These are phyloP conservation scores for Romanogobio albipinnatus DNA, from an alignment of 2,113 vertebrate species.

Conservation along the genomic window DNA sequence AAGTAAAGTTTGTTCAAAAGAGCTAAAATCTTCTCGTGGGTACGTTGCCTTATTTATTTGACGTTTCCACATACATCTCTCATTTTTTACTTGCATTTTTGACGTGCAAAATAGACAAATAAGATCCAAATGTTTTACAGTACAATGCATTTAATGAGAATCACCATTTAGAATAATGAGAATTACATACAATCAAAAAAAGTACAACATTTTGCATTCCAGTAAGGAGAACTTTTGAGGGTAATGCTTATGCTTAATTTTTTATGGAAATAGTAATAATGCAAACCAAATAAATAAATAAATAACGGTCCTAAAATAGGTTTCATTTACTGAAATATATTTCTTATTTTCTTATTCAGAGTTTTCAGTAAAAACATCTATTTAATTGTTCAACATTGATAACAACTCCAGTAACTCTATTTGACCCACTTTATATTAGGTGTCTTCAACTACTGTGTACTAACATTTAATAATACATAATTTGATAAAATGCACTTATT, in stretches of 20 bases:
- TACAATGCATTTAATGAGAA: neutral
- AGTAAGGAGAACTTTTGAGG: neutral
- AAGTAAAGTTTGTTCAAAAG: slow-evolving; percentile 29
- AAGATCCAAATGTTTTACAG: neutral
- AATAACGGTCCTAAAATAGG: neutral
- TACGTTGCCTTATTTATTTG: slow-evolving; percentile 5
- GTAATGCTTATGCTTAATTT: neutral
- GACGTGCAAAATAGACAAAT: neutral
- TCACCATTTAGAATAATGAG: neutral
- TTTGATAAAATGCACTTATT: too few relatives aligned
- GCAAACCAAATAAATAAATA: neutral
- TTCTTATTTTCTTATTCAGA: neutral
- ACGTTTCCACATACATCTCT: neutral
- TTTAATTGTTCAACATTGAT: too few relatives aligned
- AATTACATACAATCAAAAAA: neutral
- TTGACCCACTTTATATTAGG: too few relatives aligned
- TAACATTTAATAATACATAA: too few relatives aligned
- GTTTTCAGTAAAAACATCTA: too few relatives aligned
- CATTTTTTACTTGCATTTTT: neutral
- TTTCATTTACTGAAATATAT: neutral
- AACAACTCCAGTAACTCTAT: too few relatives aligned
- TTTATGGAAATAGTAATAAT: neutral
- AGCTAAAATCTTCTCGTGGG: slow-evolving; percentile 14
- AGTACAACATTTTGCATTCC: neutral
- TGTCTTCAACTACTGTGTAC: too few relatives aligned